Base-by-base conservation (phyloP, 1,140 invertebrate species). In the Leptoteleia sp. region DNA sequence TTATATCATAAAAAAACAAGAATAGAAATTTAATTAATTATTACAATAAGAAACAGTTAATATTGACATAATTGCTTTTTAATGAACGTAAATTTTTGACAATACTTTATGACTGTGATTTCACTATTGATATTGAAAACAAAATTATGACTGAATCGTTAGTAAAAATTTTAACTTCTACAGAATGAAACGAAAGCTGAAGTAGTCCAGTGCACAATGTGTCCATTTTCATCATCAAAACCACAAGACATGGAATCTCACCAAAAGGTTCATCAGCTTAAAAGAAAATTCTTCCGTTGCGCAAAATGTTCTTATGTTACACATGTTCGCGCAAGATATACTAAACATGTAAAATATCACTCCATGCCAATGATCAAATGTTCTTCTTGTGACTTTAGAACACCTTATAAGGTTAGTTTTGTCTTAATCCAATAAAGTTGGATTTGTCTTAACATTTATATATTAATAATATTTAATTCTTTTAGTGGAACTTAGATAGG, bases 281-380 rank as follows among this genome's bases (percentile, higher is more conserved):
- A 90, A 65, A 85, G 93, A 47, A 91, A 90, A 48, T 95, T 96
- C 84, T 97, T 96, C 89, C 92, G 95, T 8, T 98, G 96, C 87
- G 91, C 92, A 59, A 96, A 97, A 86, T 98, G 97, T 87, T 94
- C 93, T 72, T 98, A 97, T 84, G 94, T 95, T 55, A 98, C 96
- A 0, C 94, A 97, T 84, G 95, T 97, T 72, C 94, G 95, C 82
- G 93, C 95, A 1, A 92, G 97, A 40, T 98, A 95, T 84, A 97
- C 95, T 25, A 97, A 97, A 85, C 97, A 98, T 84, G 94, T 97
- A n/a, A 97, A 97, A 82, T 96, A 97, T 83, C 95, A 97, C 87
- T 95, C 95, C 31, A 95, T 96, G 94, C 95, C 95, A 48, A 96
- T 96, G 93, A 96, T 96, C 72, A 96, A 98, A 85, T 99, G 97